These are phyloP conservation scores for Oasisia sp. DNA, from an alignment of 2,888 invertebrate species.

Conservation along the genomic window DNA sequence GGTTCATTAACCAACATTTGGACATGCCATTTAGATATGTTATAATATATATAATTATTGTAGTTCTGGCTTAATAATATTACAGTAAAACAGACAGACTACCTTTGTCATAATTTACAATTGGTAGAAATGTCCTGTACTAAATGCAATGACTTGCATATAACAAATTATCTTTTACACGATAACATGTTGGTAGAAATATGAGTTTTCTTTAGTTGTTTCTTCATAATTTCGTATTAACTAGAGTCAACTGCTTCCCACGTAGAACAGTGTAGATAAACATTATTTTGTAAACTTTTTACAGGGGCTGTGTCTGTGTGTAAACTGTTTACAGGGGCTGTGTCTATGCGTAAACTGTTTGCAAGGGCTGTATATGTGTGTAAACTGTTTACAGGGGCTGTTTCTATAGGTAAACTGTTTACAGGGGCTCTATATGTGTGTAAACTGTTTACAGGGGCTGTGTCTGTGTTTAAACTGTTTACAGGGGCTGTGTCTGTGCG, in stretches of 20 bases:
- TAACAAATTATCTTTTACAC: too few species aligned
- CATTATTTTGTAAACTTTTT: conserved; percentile 19
- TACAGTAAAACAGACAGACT: too few species aligned
- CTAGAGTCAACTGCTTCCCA: neutral
- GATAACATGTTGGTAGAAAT: too few species aligned
- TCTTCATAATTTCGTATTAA: neutral
- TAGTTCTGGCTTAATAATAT: too few species aligned
- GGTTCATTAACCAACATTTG: too few species aligned
- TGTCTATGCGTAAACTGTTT: too few species aligned
- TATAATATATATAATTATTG: too few species aligned
- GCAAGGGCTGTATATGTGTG: neutral
- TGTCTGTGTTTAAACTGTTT: neutral
- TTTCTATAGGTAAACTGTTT: neutral
- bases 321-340: neutral
- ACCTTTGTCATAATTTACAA: neutral
- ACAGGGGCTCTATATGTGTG: neutral
- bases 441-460: neutral
- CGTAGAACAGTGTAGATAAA: neutral
- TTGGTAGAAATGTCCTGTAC: neutral
- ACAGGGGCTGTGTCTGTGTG: neutral
- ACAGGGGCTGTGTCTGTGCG: neutral
- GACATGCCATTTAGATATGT: too few species aligned
- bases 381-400: too few species aligned
- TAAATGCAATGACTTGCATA: too few species aligned
- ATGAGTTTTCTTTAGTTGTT: too few species aligned